These are phyloP conservation scores for Corythornis madagascariensis DNA, from an alignment of 2,113 vertebrate genomes.

Conservation along the genomic window DNA sequence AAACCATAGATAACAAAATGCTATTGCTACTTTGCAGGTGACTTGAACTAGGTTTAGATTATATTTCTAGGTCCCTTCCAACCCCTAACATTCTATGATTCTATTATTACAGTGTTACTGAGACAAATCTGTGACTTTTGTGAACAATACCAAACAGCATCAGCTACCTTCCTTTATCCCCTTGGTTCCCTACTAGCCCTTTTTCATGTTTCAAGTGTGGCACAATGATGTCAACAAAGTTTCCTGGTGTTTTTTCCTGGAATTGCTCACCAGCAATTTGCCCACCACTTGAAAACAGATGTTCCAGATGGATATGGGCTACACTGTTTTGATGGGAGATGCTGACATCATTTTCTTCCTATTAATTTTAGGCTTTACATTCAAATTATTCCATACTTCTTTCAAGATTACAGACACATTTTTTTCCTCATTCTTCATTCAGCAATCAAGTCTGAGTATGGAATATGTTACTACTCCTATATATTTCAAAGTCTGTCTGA, in stretches of 20 bases:
- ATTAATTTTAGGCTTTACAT: not conserved
- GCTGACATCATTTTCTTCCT: not conserved
- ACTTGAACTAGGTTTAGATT: not conserved
- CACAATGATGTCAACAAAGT: not conserved
- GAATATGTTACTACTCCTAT: not conserved
- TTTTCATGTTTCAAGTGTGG: not conserved
- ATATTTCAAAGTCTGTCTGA: not conserved
- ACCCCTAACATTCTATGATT: too few species aligned
- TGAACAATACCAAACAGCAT: not conserved
- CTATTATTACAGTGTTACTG: not conserved
- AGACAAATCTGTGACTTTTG: not conserved
- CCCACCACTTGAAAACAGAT: not conserved
- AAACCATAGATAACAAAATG: not conserved
- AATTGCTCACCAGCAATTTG: not conserved
- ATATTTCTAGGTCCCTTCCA: too few species aligned
- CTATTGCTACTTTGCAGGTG: not conserved
- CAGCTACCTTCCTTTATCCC: not conserved
- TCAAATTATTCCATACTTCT: slow-evolving; percentile 1
- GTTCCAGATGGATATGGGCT: not conserved
- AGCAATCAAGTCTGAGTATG: not conserved
- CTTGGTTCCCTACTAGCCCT: not conserved
- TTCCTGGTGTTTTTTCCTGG: not conserved
- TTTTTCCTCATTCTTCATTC: not conserved
- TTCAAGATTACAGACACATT: not conserved
- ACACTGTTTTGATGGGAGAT: not conserved